These are phyloP conservation scores for Stichodactyla helianthus DNA, from an alignment of 64 coral and sea anemone genomes.

Conservation along the genomic window DNA sequence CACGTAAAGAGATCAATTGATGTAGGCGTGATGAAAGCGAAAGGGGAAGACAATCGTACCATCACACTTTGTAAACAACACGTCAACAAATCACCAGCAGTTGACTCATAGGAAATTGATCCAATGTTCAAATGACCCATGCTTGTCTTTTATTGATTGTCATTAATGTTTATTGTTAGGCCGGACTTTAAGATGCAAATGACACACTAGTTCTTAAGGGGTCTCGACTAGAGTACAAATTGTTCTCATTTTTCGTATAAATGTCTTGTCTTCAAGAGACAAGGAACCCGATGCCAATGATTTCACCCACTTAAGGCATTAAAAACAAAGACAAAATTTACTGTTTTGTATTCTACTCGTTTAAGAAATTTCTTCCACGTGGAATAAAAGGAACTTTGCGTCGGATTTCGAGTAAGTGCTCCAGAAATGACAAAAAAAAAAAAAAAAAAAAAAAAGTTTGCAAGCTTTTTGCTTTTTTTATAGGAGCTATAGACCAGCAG, in stretches of 20 bases:
- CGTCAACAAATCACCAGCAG: constrained; percentile 41
- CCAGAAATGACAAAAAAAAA: too few species aligned
- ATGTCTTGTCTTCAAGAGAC: not conserved
- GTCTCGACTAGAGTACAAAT: not conserved
- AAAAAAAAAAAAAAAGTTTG: too few species aligned
- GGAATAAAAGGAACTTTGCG: too few species aligned
- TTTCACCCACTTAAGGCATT: not conserved
- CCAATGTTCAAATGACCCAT: not conserved
- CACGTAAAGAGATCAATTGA: constrained; percentile 12
- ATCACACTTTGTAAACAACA: constrained; percentile 56
- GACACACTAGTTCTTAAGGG: not conserved
- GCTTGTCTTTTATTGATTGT: constrained; percentile 1
- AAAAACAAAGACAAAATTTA: not conserved
- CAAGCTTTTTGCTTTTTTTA: not conserved
- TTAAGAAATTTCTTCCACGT: too few species aligned
- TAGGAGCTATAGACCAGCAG: not conserved
- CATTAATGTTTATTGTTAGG: not conserved
- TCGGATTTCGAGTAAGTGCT: too few species aligned
- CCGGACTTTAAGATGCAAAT: not conserved
- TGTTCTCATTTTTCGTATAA: constrained; percentile 2
- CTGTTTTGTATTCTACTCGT: too few species aligned
- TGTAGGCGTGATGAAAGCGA: constrained; percentile 24
- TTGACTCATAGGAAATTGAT: constrained; percentile 22
- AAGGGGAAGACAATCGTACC: constrained; percentile 26
- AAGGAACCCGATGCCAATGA: not conserved